Evolutionary conservation across 2,797 vertebrate species (phyloP).

Genomic region (Nasua narica): DNA sequence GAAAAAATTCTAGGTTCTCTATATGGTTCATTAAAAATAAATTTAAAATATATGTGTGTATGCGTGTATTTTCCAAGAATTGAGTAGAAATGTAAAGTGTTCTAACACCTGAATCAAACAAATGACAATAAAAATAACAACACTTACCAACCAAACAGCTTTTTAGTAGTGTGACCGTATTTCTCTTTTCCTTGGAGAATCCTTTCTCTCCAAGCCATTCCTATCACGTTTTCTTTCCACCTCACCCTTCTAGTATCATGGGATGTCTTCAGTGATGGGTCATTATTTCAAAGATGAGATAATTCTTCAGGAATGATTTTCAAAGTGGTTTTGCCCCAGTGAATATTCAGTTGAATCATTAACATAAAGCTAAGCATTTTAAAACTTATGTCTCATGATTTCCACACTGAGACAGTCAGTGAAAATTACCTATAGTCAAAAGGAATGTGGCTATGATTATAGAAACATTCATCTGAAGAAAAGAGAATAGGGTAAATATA

Average conservation of each 20-base stretch:
- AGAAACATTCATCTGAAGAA: not conserved
- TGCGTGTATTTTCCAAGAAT: not conserved
- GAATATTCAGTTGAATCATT: slow-evolving; percentile 50
- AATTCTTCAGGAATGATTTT: slow-evolving; percentile 40
- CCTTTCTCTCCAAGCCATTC: not conserved
- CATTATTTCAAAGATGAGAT: slow-evolving; percentile 30
- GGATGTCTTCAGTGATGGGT: not conserved
- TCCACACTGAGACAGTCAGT: not conserved
- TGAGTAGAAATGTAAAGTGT: not conserved
- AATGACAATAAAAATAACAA: not conserved
- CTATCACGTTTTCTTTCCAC: not conserved
- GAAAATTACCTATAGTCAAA: slow-evolving; percentile 40
- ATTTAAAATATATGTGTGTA: not conserved
- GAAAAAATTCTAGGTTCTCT: not conserved
- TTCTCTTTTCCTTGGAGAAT: not conserved
- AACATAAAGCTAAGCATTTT: slow-evolving; percentile 16
- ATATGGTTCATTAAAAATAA: not conserved
- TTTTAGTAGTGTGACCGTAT: not conserved
- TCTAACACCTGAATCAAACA: not conserved
- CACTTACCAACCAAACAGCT: not conserved
- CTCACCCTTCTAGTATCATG: not conserved
- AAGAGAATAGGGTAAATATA: not conserved
- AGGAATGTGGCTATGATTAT: slow-evolving; percentile 30
- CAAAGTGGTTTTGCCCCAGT: not conserved
- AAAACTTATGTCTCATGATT: slow-evolving; percentile 11